These are phyloP conservation scores for Clanis bilineata DNA, from an alignment of 2,888 invertebrate genomes.

Conservation along the genomic window DNA sequence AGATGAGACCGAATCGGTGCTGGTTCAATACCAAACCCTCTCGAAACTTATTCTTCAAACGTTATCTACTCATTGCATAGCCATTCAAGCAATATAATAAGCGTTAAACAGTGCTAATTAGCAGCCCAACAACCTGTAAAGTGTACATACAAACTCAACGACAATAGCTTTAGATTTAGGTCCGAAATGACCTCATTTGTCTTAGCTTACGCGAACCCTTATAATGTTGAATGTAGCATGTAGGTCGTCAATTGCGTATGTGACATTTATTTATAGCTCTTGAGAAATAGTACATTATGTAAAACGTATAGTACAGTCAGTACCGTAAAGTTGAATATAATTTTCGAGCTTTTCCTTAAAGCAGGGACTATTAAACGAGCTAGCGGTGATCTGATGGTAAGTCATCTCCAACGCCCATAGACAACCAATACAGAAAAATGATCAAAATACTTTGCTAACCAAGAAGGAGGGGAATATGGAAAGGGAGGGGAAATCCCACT, in stretches of 20 bases:
- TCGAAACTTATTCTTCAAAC: too few species aligned
- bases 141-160: background rate
- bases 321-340: background rate
- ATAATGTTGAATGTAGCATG: constrained; percentile 24
- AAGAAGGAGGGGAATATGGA: too few species aligned
- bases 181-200: constrained; percentile 3
- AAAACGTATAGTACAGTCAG: constrained; percentile 23
- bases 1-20: too few species aligned
- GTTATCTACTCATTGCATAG: too few species aligned
- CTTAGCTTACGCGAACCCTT: background rate
- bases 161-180: background rate
- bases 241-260: constrained; percentile 35
- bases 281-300: constrained; percentile 29
- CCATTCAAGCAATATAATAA: background rate
- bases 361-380: too few species aligned
- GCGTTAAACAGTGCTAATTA: background rate
- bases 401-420: too few species aligned
- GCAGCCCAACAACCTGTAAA: background rate
- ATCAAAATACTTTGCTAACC: too few species aligned
- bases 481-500: too few species aligned
- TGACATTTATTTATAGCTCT: constrained; percentile 41
- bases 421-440: too few species aligned
- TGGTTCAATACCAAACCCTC: too few species aligned
- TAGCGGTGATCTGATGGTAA: too few species aligned
- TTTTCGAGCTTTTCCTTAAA: too few species aligned